These are phyloP conservation scores for Gouania willdenowi DNA, from an alignment of 2,797 vertebrate species.

Conservation along the genomic window DNA sequence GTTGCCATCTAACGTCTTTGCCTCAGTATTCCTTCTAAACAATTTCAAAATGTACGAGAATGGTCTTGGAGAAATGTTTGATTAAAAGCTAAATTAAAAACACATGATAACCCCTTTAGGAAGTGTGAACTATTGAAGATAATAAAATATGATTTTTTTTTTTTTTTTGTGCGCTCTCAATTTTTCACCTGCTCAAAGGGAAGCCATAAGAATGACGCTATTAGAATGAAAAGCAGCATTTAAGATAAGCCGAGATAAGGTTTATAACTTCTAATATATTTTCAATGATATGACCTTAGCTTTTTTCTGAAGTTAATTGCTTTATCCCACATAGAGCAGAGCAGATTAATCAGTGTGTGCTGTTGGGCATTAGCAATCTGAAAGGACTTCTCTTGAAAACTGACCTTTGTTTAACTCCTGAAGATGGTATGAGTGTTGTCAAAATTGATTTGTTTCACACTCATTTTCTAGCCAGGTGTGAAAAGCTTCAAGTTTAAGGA, in stretches of 20 bases:
- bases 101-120: no score
- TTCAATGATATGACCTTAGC: constrained; percentile 24
- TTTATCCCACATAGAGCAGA: not conserved
- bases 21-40: no score
- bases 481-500: constrained; percentile 24
- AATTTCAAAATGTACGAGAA: no score
- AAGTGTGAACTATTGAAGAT: no score
- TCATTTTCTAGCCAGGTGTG: constrained; percentile 11
- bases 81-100: no score
- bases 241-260: constrained; percentile 16
- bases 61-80: no score
- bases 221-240: constrained; percentile 9
- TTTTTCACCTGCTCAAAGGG: not conserved
- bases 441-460: constrained; percentile 17
- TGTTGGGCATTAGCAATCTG: constrained; percentile 3
- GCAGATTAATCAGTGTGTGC: constrained; percentile 22
- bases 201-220: constrained; percentile 6
- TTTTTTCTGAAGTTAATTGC: constrained; percentile 15
- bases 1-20: no score
- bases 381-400: constrained; percentile 25
- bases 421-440: not conserved
- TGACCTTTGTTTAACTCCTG: constrained; percentile 36
- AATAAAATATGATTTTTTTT: not conserved
- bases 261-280: constrained; percentile 8
- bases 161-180: not conserved